Base-by-base conservation (phyloP, 1,140 invertebrate genomes). In the Drosophila parvula region DNA sequence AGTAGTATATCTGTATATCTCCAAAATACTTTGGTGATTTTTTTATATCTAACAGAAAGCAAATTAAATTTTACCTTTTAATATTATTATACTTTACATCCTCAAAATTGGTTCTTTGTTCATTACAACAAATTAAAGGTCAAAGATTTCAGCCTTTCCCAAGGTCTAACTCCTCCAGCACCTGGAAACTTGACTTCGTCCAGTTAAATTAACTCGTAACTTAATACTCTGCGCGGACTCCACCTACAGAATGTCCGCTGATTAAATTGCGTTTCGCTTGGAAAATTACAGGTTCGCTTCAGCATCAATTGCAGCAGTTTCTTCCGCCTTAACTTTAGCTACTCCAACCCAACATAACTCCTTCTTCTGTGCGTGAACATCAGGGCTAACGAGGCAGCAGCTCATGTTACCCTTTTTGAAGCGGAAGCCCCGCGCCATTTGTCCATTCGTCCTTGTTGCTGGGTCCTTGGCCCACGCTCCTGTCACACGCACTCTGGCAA, bases 341-440 rank as follows among this genome's bases (percentile, higher is more conserved):
- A 32, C 14, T 48, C 16, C 14, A 32, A 18, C 1, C 14, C 30
- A 27, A 22, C 56, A 41, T 11, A 22, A 34, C 11, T 44, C 11
- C 40, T 9, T 30, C 8, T 8, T 60, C 22, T 22, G 22, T 22
- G 3, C 22, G 22, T 22, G 22, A 22, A 22, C 22, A 22, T 22
- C 57, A 63, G 22, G 34, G 48, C 48, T 75, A 81, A 85, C 61
- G 62, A 81, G 82, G 53, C 44, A 56, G 22, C 62, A 51, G 69
- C 74, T 86, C 82, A 45, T 58, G 55, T 86, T 86, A 63, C 69
- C 30, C 47, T 71, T 68, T 30, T 43, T 32, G 40, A 32, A 12
- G 5, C 18, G 18, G 45, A 22, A 18, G 14, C 47, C 8, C 16
- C n/a, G 6, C 7, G 47, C 40, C 36, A 36, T 14, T 36, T 32